Evolutionary conservation across 1,140 invertebrate species (phyloP), one percentile per base, ranked within the genome.

Genomic region (Cheumatopsyche charites): DNA sequence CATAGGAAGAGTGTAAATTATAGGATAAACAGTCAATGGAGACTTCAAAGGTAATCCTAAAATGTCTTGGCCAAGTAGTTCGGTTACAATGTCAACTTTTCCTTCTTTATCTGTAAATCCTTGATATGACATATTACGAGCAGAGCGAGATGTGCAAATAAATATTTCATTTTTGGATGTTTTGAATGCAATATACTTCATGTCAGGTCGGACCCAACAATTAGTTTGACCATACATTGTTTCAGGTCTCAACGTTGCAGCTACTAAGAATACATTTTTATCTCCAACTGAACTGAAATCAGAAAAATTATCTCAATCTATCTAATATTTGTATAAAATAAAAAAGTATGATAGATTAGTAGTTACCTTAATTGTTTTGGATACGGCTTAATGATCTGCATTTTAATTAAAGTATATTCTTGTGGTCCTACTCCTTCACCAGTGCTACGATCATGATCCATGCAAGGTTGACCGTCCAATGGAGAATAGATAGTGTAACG

Each of bases 191-290:
- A 97, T 89, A 78, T 99, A 99, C 72, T 89, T 90, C 76, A 99
- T 96, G 78, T 98, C 95, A 2, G 98, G 98, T 79, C 92, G 91
- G 0, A 99, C 80, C 96, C 97, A 99, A 80, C 97, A 98, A 80
- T 99, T 99, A 0, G 98, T 99, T 86, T 99, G 98, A 1, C 98
- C 98, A 82, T 98, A 99, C 98, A 99, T 99, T 0, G 98, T 99
- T 85, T 99, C 98, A 11, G 98, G 97, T 75, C 97, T 85, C 5
- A 99, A 83, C 15, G 98, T 99, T n/a, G 96, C 98, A 45, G 97
- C 97, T 12, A 99, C 96, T 58, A 99, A 86, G 81, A 85, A 98
- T 21, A 98, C 87, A 7, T 86, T 79, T 78, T 89, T 88, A 2
- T 82, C 82, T 5, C 5, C 11, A 15, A 21, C 36, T 42, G 13